Base-by-base conservation (phyloP, 2,888 invertebrate genomes). In the Sminthurides aquaticus region DNA sequence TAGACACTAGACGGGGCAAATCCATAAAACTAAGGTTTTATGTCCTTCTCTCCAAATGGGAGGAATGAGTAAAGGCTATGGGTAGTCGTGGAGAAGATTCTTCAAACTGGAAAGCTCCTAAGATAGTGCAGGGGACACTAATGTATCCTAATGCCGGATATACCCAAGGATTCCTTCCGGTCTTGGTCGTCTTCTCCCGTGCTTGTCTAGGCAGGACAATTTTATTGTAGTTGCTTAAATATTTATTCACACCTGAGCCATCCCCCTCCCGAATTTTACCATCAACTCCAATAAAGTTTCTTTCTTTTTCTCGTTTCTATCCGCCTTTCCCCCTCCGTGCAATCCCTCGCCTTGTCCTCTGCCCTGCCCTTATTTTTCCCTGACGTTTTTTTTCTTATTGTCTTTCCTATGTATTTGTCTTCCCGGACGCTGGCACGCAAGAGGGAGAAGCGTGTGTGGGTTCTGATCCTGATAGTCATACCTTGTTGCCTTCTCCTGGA, bases 141-240 rank as follows among this genome's bases (percentile, higher is more conserved):
- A n/a, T n/a, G n/a, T n/a, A n/a, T n/a, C n/a, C n/a, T n/a, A n/a
- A n/a, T n/a, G n/a, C n/a, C n/a, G n/a, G n/a, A n/a, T n/a, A n/a
- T n/a, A n/a, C n/a, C n/a, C n/a, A n/a, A n/a, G n/a, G n/a, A n/a
- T n/a, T n/a, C n/a, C n/a, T n/a, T n/a, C n/a, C n/a, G n/a, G n/a
- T n/a, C n/a, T n/a, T n/a, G n/a, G n/a, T n/a, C n/a, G n/a, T n/a
- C n/a, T n/a, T n/a, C n/a, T n/a, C n/a, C n/a, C n/a, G 43, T 11
- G 43, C 43, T 15, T 34, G 5, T n/a, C 57, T 22, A 56, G 25
- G 2, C 18, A 24, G 58, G 52, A 27, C 28, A 61, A 61, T 61
- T 61, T 61, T 61, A 61, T 61, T 61, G 54, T 54, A 29, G 22
- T 61, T 61, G 34, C 61, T 61, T 61, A 61, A 61, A 61, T 61